A percentile compares a stretch with the other conserved stretches of the same genome.
Evolutionary conservation across 2,113 vertebrate species (phyloP).

Genomic region (Atlantisia rogersi): DNA sequence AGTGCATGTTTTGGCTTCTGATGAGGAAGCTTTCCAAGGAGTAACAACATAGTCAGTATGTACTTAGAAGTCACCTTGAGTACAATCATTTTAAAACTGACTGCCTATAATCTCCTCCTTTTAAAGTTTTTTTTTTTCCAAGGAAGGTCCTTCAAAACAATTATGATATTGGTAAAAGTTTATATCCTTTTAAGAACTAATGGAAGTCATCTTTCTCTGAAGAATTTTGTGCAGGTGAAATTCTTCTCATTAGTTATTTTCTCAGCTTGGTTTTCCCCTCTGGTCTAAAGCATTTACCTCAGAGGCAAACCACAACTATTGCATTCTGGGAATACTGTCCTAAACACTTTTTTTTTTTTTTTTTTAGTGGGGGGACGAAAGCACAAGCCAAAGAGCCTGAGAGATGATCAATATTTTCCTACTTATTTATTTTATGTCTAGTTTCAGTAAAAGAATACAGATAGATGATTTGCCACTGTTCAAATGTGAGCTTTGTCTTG

Average conservation of each 20-base stretch:
- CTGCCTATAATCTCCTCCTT: background rate
- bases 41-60: background rate
- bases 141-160: background rate
- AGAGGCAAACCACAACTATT: background rate
- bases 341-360: background rate
- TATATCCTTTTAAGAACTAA: background rate
- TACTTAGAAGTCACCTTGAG: background rate
- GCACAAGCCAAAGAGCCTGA: background rate
- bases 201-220: background rate
- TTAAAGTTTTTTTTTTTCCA: background rate
- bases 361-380: background rate
- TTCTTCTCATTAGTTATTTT: background rate
- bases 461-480: background rate
- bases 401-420: background rate
- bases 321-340: background rate
- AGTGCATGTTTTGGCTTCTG: background rate
- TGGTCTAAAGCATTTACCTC: background rate
- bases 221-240: background rate
- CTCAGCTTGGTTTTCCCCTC: background rate
- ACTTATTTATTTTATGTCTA: background rate
- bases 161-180: background rate
- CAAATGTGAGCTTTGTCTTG: background rate
- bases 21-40: background rate
- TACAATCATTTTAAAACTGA: background rate
- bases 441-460: background rate